Evolutionary conservation across 2,888 invertebrate species (phyloP), one percentile per base, ranked within the genome.

Genomic region (Cheilosia urbana): DNA sequence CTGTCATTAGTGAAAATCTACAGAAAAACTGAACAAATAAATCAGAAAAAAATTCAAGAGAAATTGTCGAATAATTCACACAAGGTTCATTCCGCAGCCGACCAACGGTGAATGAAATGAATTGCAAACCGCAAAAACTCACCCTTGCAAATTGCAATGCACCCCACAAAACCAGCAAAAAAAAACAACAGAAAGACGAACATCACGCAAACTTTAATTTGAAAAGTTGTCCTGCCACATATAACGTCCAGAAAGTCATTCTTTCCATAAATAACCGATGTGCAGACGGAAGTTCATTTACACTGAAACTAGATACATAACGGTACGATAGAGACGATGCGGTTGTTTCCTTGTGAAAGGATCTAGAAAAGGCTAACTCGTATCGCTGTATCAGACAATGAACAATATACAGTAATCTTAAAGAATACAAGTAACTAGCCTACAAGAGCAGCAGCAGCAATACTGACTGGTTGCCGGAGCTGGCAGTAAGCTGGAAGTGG

Each of bases 261-360:
- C 76, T 63, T 66, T 58, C 42, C 76, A 84, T 81, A 85, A 85
- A 81, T 81, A 85, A 73, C 85, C 71, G 65, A 55, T 76, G 80
- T 76, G 60, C 80, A 81, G 80, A 77, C 81, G 76, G 81, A 85
- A 85, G 85, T 85, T 85, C 85, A 85, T 85, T 85, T 85, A 85
- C 85, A 81, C 85, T 45, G 40, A 81, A 81, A 77, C 76, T 77
- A 77, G 66, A 85, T 77, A 85, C 81, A 85, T 77, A 80, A 83
- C 78, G 51, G 55, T 76, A 47, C 15, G 42, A 42, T 15, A 42
- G 11, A 34, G 27, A 19, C 9, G 30, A 21, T 19, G 37, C 4
- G 21, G 13, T 57, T 37, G 37, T 13, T 37, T 37, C 11, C 4
- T 37, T 13, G 15, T 34, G 6, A 17, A 13, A 30, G 7, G 17